These are phyloP conservation scores for Tinea pellionella DNA, from an alignment of 2,888 invertebrate genomes.

Conservation along the genomic window DNA sequence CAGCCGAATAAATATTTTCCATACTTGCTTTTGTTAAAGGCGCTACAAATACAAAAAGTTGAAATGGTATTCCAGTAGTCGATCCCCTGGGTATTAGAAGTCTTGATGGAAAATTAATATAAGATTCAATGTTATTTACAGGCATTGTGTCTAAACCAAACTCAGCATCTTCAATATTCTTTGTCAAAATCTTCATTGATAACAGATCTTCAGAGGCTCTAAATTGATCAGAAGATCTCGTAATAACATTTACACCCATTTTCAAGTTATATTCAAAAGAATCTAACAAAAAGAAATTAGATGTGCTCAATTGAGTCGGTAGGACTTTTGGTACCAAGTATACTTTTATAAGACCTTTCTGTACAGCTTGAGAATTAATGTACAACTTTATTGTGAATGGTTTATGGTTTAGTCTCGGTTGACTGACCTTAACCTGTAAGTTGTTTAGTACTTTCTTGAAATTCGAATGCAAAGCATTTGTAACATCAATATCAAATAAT, in stretches of 20 bases:
- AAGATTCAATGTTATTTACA: slow-evolving; percentile 55
- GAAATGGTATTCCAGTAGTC: slow-evolving; percentile 71
- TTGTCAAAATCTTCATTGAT: slow-evolving; percentile 69
- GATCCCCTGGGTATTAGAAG: slow-evolving; percentile 78
- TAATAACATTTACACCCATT: slow-evolving; percentile 73
- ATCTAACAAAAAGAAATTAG: slow-evolving; percentile 70
- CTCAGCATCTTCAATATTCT: slow-evolving; percentile 70
- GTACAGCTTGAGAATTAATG: slow-evolving; percentile 69
- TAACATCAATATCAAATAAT: slow-evolving; percentile 72
- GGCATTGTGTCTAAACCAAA: slow-evolving; percentile 61
- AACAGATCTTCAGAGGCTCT: slow-evolving; percentile 71
- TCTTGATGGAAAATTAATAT: slow-evolving; percentile 75
- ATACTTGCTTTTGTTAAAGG: slow-evolving; percentile 50
- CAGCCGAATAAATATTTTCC: slow-evolving; percentile 42
- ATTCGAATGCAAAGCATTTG: slow-evolving; percentile 62
- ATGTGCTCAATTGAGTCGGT: slow-evolving; percentile 54
- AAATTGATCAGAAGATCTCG: slow-evolving; percentile 72
- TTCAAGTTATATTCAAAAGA: slow-evolving; percentile 69
- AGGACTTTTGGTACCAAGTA: slow-evolving; percentile 78
- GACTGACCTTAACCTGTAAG: slow-evolving; percentile 56
- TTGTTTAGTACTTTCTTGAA: slow-evolving; percentile 29
- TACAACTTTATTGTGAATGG: slow-evolving; percentile 75
- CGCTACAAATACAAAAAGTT: slow-evolving; percentile 73
- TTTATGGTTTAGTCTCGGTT: slow-evolving; percentile 77
- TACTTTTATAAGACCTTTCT: slow-evolving; percentile 72